Evolutionary conservation across 2,797 vertebrate genomes (phyloP), one percentile per base, ranked within the genome.

Genomic region (Gymnoscopelus braueri): DNA sequence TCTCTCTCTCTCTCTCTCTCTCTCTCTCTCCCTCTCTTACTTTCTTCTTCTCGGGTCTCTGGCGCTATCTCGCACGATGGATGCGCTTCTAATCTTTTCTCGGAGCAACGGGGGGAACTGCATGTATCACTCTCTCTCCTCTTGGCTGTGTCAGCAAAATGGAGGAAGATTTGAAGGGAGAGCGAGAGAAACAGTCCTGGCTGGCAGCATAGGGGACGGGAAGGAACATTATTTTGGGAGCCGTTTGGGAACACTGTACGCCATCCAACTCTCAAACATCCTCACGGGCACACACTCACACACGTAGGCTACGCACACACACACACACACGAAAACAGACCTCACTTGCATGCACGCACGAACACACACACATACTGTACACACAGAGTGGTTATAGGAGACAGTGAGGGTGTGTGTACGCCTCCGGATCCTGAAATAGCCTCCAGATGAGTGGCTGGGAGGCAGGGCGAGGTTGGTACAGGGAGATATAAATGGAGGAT

Each of bases 401-500:
- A 87, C 80, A 72, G 79, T 81, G 88, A 88, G 81, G 85, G 88
- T 79, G 86, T 73, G 69, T 78, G 71, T 81, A 84, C 78, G 81
- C 86, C 82, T 88, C 75, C 68, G 44, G 75, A 80, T 88, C 88
- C 80, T 67, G 84, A 89, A 90, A 92, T 92, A 92, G 80, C 75
- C 70, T 1, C 69, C 84, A 88, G 88, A 90, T 89, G 90, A 91
- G 81, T 87, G 82, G 80, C 83, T 84, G 81, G 75, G 83, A 88
- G 84, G 87, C 84, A 81, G 82, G 87, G 86, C 47, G 79, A 87
- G 86, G 87, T 74, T 89, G 82, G 87, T 80, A 71, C 73, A 82
- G 57, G 69, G 57, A 60, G 84, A 83, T 91, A 90, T 87, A 92
- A 90, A 90, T 84, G 87, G 89, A 90, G 76, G 71, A 14, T 92